A percentile compares a stretch with the other conserved stretches of the same genome.
Evolutionary conservation across 2,113 vertebrate species (phyloP).

Genomic region (Thinocorus orbignyianus): DNA sequence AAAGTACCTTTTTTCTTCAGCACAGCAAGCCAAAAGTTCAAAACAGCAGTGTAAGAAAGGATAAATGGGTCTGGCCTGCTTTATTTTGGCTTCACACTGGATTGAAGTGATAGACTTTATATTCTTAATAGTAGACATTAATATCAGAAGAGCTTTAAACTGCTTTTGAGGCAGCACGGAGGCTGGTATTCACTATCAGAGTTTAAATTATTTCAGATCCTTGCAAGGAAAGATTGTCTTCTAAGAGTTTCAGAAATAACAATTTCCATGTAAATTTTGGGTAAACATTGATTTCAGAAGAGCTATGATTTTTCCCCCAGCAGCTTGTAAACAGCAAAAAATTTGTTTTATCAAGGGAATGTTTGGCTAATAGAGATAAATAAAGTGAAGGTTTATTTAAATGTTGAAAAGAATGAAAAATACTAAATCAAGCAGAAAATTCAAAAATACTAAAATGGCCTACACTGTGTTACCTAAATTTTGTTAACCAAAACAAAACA

Average conservation of each 20-base stretch:
- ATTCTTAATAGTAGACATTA: not conserved
- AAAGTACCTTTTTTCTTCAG: not conserved
- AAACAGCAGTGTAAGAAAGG: not conserved
- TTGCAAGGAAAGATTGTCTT: not conserved
- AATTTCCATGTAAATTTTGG: not conserved
- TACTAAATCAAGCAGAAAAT: not conserved
- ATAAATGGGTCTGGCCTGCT: constrained; percentile 7
- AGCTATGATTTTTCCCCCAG: not conserved
- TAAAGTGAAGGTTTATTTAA: not conserved
- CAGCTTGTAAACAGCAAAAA: not conserved
- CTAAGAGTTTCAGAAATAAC: not conserved
- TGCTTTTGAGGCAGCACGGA: not conserved
- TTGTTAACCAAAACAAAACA: not conserved
- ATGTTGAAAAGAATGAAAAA: not conserved
- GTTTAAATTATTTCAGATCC: not conserved
- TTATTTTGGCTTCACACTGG: not conserved
- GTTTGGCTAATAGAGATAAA: not conserved
- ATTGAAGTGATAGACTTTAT: not conserved
- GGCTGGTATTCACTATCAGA: not conserved
- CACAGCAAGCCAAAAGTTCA: constrained; percentile 13
- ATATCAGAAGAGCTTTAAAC: not conserved
- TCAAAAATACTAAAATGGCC: not conserved
- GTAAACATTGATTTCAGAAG: not conserved
- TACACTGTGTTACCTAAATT: not conserved
- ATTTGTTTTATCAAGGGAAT: not conserved